Evolutionary conservation across 2,888 invertebrate species (phyloP), one percentile per base, ranked within the genome.

Genomic region (Diarsia rubi): DNA sequence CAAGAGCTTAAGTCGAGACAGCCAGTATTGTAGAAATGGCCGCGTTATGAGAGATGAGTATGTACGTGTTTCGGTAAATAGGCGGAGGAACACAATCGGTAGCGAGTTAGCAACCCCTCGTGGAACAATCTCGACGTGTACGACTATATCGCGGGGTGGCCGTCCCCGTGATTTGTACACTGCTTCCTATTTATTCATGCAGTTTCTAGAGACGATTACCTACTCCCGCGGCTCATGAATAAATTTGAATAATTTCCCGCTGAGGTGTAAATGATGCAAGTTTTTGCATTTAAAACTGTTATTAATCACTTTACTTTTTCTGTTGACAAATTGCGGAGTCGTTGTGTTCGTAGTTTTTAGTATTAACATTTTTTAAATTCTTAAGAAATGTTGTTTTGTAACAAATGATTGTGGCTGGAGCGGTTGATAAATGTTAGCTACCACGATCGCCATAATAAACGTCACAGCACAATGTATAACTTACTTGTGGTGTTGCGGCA

Each of bases 181-280:
- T 88, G 91, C 89, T 94, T 95, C 94, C 94, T 95, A 94, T 94
- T 95, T 95, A 95, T 95, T 95, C 95, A 95, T 94, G 94, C 93
- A 93, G 93, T 93, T 92, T 90, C 93, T 93, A 92, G 92, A 92
- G 94, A 93, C 94, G 94, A 95, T 95, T 95, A 95, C 94, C 94
- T 93, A 93, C 93, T 94, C 93, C 93, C 90, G 90, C 89, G 86
- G 90, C 92, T 94, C 94, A 95, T 95, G 95, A 95, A 95, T 95
- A 95, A 92, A 95, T 95, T 94, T 95, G 90, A 95, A 95, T 95
- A 95, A 95, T 95, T 92, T 91, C 91, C 89, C 90, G 92, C 91
- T 91, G 92, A 95, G 94, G 94, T 95, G 95, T 94, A 94, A 95
- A 95, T 94, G 94, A 94, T 95, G 95, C 94, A 95, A 95, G 94